Conservation (phyloP, 2,113 vertebrate species). For the Pygoscelis adeliae region DNA sequence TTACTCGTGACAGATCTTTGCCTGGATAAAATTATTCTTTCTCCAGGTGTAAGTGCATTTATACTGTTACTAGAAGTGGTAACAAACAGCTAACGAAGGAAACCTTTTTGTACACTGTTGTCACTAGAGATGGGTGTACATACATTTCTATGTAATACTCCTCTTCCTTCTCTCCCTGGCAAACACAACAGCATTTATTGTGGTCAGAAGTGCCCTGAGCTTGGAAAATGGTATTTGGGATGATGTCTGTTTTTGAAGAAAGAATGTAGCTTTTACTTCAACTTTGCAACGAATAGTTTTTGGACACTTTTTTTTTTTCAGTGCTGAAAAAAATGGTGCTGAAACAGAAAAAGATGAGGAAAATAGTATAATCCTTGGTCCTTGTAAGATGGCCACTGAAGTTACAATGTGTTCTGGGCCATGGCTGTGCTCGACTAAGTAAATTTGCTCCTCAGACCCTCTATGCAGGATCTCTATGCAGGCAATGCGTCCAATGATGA, state of each 20-base stretch:
- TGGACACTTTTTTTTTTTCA: background rate
- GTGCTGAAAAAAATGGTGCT: too few relatives aligned
- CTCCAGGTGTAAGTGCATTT: background rate
- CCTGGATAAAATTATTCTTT: background rate
- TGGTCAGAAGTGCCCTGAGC: background rate
- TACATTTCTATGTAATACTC: background rate
- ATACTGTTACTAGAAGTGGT: background rate
- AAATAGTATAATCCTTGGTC: background rate
- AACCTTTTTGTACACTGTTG: background rate
- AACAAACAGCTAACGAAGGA: background rate
- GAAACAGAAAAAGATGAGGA: background rate
- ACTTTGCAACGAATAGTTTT: background rate
- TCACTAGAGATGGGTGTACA: background rate
- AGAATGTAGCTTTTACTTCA: background rate
- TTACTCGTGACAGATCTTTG: background rate
- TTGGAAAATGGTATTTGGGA: background rate
- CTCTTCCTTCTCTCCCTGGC: background rate
- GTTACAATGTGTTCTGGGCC: background rate
- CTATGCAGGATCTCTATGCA: background rate
- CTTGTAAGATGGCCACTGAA: background rate
- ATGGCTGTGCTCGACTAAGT: background rate
- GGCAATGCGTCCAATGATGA: background rate
- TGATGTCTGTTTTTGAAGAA: background rate
- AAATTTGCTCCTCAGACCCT: background rate
- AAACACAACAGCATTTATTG: background rate